Base-by-base conservation (phyloP, 2,113 vertebrate species). In the Marcusenius ussheri region DNA sequence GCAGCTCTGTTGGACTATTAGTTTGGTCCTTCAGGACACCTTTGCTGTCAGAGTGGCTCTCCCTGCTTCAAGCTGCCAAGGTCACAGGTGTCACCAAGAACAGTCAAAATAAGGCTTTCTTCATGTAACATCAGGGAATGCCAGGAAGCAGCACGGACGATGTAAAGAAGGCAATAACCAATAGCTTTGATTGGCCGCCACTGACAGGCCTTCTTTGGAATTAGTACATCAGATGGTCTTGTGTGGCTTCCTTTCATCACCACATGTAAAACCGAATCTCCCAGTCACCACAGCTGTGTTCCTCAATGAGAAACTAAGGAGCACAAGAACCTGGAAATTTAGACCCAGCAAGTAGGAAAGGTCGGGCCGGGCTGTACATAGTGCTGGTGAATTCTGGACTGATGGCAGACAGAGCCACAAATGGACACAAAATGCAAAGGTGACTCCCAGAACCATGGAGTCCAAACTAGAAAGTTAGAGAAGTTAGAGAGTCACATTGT, bases 351-450 rank as follows among this genome's bases (percentile, higher is more conserved):
- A 39, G 31, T 27, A 46, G 50, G 50, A 91, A 91, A 92, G 91
- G 91, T 91, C 90, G 89, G 89, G 90, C 70, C 62, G 85, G 87
- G 87, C 90, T 88, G 90, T 77, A 80, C 88, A 74, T 84, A 80
- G 89, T 89, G 24, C 90, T 91, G 89, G 83, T 89, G 89, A 46
- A 80, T 89, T 88, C 66, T 47, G 47, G 88, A 88, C 77, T 51
- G 90, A 91, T 50, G 47, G 24, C 77, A 91, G 66, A 90, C 47
- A 58, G 90, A 88, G 51, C 9, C 3, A 51, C 46, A 90, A 88
- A 83, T 56, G 24, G 27, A 92, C 83, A 90, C 51, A 56, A 87
- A 92, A 93, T 88, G 88, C 46, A 91, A 91, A 90, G 90, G 91
- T 90, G 49, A 39, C n/a, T 77, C 31, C 31, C 27, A 15, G 31